phyloP scores from a whole-genome alignment of 2,113 vertebrate genomes.

The Climacteris rufus region DNA sequence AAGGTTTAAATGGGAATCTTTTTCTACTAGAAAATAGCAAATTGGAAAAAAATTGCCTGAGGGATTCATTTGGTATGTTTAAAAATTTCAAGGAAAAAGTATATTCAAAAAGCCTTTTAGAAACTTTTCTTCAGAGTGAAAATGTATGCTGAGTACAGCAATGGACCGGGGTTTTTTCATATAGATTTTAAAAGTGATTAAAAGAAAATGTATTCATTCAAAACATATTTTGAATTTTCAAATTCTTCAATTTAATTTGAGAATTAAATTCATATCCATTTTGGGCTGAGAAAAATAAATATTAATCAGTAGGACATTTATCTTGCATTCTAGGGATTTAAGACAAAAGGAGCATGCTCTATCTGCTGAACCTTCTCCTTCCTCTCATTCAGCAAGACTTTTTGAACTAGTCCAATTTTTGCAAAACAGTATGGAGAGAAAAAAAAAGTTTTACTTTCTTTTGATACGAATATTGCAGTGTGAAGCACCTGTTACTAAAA shows the following conservation, averaged over 20 bases:
- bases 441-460: not conserved
- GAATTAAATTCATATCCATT: slow-evolving; percentile 53
- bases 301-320: slow-evolving; percentile 6
- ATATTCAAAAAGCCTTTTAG: not conserved
- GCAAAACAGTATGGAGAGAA: not conserved
- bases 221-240: slow-evolving; percentile 22
- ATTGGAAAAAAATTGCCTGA: not conserved
- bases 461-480: not conserved
- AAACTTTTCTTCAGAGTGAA: not conserved
- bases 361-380: not conserved
- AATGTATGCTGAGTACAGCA: not conserved
- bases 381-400: not conserved
- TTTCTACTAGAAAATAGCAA: not conserved
- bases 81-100: not conserved
- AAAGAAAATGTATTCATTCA: not conserved
- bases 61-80: not conserved
- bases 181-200: slow-evolving; percentile 3
- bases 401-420: not conserved
- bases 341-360: not conserved
- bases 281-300: not conserved
- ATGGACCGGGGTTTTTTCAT: not conserved
- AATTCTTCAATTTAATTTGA: slow-evolving; percentile 44
- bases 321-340: not conserved
- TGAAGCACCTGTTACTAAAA: not conserved
- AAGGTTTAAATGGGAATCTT: not conserved